Evolutionary conservation across 2,797 vertebrate genomes (phyloP).

Genomic region (Gallinago solitaria): DNA sequence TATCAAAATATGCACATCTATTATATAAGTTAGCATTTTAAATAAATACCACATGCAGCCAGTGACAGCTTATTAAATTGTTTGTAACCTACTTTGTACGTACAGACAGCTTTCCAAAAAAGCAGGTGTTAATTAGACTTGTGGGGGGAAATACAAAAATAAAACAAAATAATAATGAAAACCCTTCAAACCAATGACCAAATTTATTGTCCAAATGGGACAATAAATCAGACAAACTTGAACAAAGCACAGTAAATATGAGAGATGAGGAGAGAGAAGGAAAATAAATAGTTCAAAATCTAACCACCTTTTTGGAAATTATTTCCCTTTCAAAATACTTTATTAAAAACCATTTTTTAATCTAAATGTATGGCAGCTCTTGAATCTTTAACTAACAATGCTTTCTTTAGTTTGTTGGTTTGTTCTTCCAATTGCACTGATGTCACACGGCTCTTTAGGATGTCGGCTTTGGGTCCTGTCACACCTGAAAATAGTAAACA

Average conservation of each 20-base stretch:
- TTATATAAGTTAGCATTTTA: neutral
- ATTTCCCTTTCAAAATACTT: neutral
- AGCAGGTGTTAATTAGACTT: neutral
- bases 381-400: neutral
- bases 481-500: neutral
- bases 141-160: neutral
- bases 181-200: neutral
- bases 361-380: neutral
- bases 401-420: neutral
- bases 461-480: neutral
- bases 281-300: neutral
- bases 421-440: neutral
- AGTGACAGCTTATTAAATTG: neutral
- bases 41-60: neutral
- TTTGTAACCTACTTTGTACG: neutral
- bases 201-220: neutral
- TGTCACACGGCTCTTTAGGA: neutral
- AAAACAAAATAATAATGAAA: constrained; percentile 13
- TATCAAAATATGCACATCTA: neutral
- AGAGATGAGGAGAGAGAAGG: neutral
- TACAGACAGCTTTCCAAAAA: neutral
- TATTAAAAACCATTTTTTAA: neutral
- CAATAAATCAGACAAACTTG: neutral
- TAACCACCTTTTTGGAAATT: rapidly evolving
- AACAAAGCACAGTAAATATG: neutral